phyloP scores from a whole-genome alignment of 2,797 vertebrate genomes.

The Mionectes olivaceus region DNA sequence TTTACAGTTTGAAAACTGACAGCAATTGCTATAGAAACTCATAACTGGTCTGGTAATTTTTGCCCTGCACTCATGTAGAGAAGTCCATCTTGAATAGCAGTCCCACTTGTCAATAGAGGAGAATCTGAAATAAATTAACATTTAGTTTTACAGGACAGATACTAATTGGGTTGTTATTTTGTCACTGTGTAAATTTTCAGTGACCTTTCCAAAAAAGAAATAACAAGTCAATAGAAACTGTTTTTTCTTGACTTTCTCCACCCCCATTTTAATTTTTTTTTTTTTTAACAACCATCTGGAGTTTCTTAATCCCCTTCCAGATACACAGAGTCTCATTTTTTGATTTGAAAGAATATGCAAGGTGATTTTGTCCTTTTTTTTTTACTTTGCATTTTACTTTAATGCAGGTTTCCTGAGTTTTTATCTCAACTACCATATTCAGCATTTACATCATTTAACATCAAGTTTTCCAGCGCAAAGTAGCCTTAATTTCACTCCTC shows the following conservation, averaged over 20 bases:
- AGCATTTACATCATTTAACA: background rate
- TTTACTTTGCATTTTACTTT: background rate
- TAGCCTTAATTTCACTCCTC: background rate
- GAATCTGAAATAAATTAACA: conserved; percentile 38
- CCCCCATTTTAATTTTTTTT: background rate
- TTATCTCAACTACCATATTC: background rate
- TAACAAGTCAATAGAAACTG: conserved; percentile 51
- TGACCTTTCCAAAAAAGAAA: conserved; percentile 66
- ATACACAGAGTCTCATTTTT: background rate
- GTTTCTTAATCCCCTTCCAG: background rate
- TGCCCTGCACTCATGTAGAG: background rate
- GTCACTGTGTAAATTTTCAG: conserved; percentile 39
- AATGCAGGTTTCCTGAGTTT: background rate
- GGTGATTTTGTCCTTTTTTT: background rate
- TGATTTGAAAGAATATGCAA: background rate
- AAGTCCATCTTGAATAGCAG: background rate
- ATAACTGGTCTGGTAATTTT: background rate
- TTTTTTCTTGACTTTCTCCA: conserved; percentile 22
- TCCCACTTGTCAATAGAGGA: conserved; percentile 29
- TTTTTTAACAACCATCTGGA: background rate
- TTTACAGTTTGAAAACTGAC: background rate
- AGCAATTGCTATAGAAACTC: conserved; percentile 8
- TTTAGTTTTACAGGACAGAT: conserved; percentile 41
- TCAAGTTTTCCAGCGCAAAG: background rate
- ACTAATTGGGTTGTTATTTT: conserved; percentile 58